A percentile compares a stretch with the other conserved stretches of the same genome.
Conservation (phyloP, 2,888 invertebrate genomes). For the Drosophila borborema region DNA sequence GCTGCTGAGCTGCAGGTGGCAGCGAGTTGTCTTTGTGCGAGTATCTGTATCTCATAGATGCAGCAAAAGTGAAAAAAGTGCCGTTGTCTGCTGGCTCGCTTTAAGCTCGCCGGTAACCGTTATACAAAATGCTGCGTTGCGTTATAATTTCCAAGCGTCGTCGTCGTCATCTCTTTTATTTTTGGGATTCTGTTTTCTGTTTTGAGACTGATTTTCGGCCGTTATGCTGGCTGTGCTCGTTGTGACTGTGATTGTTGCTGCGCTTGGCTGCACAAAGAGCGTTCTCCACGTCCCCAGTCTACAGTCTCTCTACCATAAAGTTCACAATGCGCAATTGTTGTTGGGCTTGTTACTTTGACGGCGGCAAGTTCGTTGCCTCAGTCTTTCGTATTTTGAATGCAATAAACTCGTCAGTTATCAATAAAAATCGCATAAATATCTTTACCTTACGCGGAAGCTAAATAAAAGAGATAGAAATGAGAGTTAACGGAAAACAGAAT, state of each 20-base stretch:
- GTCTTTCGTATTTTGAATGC: slow-evolving; percentile 61
- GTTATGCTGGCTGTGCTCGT: slow-evolving; percentile 58
- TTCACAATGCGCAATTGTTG: slow-evolving; percentile 59
- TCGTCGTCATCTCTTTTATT: slow-evolving; percentile 44
- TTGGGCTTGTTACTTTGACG: slow-evolving; percentile 36
- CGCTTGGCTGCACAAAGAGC: slow-evolving; percentile 58
- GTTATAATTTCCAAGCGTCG: slow-evolving; percentile 61
- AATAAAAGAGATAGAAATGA: slow-evolving; percentile 4
- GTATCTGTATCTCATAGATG: slow-evolving; percentile 61
- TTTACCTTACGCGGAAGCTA: slow-evolving; percentile 29
- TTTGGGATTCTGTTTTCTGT: slow-evolving; percentile 62
- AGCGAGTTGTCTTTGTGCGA: slow-evolving; percentile 22
- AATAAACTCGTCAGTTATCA: slow-evolving; percentile 61
- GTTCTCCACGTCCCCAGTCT: slow-evolving; percentile 40
- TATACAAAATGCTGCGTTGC: slow-evolving; percentile 73
- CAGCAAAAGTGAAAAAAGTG: slow-evolving; percentile 76
- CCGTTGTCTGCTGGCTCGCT: slow-evolving; percentile 58
- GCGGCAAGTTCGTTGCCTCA: slow-evolving; percentile 61
- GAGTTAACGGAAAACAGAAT: neutral
- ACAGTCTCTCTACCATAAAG: slow-evolving; percentile 42
- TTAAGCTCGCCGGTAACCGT: slow-evolving; percentile 67
- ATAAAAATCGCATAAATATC: slow-evolving; percentile 64
- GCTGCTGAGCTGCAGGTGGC: slow-evolving; percentile 60
- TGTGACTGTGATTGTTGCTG: slow-evolving; percentile 46
- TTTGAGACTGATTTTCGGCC: slow-evolving; percentile 60